Evolutionary conservation across 2,797 vertebrate genomes (phyloP).

Genomic region (Huso huso): DNA sequence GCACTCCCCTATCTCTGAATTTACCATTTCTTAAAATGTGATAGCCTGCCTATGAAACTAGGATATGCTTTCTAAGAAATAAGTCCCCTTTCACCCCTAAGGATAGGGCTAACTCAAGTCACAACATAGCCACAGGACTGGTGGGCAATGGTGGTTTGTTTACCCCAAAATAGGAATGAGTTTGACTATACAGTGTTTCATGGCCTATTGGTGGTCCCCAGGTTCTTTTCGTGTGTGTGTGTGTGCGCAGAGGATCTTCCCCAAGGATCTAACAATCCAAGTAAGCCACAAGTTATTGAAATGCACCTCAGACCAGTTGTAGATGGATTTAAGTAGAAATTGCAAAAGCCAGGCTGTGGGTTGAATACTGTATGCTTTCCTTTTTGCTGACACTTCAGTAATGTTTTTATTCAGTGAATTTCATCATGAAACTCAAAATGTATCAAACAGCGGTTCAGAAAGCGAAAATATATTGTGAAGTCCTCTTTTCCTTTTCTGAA

Average conservation of each 20-base stretch:
- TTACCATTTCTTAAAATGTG: no score
- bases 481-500: background rate
- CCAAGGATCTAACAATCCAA: background rate
- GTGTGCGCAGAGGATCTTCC: background rate
- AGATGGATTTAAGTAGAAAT: background rate
- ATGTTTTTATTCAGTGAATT: background rate
- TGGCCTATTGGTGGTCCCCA: no score
- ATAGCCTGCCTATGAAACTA: no score
- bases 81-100: no score
- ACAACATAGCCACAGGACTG: no score
- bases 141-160: no score
- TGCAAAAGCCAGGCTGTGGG: background rate
- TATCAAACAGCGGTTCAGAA: background rate
- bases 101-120: no score
- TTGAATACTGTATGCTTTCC: background rate
- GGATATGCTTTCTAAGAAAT: no score
- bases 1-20: no score
- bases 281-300: background rate
- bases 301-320: background rate
- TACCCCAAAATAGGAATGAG: no score
- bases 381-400: background rate
- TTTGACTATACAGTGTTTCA: no score
- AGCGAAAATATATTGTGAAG: background rate
- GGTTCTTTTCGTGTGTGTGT: no score
- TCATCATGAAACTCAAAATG: background rate